Percentiles rank a stretch among this genome's conserved stretches.
Evolutionary conservation across 2,113 vertebrate genomes (phyloP).

Genomic region (Canis aureus): DNA sequence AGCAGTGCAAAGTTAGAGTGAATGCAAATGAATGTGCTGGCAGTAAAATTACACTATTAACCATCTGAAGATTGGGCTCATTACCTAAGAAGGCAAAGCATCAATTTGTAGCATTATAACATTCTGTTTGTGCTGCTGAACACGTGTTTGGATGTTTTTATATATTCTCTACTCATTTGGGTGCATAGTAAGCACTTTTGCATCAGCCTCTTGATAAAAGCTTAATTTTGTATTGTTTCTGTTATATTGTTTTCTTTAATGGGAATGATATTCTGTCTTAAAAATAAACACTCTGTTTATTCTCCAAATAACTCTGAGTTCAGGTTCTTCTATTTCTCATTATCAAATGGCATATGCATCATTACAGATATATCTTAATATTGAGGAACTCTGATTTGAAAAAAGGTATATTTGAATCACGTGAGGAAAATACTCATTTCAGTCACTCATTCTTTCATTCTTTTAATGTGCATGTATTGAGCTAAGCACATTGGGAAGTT

Average conservation of each 20-base stretch:
- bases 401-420: slow-evolving; percentile 29
- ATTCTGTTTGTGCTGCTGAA: slow-evolving; percentile 36
- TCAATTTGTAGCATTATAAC: slow-evolving; percentile 9
- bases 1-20: neutral
- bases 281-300: slow-evolving; percentile 63
- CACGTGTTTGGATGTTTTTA: neutral
- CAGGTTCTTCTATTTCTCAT: slow-evolving; percentile 13
- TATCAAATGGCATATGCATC: neutral
- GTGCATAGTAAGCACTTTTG: neutral
- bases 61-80: slow-evolving; percentile 45
- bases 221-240: slow-evolving; percentile 70
- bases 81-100: slow-evolving; percentile 60
- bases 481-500: neutral
- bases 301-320: slow-evolving; percentile 58
- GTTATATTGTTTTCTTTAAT: slow-evolving; percentile 55
- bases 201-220: slow-evolving; percentile 20
- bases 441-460: neutral
- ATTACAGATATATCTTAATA: slow-evolving; percentile 54
- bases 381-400: neutral
- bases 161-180: neutral
- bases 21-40: slow-evolving; percentile 35
- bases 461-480: neutral
- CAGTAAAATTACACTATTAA: slow-evolving; percentile 47
- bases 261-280: slow-evolving; percentile 58
- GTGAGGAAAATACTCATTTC: slow-evolving; percentile 6